Percentiles rank a stretch among this genome's conserved stretches.
Evolutionary conservation across 1,140 invertebrate species (phyloP).

Genomic region (Melipona quadrifasciata): DNA sequence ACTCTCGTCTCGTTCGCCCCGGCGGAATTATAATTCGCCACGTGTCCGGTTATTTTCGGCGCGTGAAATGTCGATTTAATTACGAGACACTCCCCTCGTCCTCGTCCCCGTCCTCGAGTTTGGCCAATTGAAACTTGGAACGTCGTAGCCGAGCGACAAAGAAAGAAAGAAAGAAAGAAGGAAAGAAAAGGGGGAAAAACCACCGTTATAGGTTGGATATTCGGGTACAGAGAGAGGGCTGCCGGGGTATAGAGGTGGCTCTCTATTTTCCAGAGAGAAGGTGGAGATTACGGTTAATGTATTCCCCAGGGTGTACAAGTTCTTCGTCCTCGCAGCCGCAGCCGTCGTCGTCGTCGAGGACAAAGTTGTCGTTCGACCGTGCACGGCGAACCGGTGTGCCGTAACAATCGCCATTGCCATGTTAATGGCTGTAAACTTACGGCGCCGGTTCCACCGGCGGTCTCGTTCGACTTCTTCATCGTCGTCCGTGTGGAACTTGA

Average conservation of each 20-base stretch:
- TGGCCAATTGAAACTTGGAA: not conserved
- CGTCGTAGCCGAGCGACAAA: not conserved
- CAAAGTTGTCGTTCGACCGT: slow-evolving; percentile 57
- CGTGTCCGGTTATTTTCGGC: not conserved
- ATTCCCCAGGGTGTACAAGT: slow-evolving; percentile 61
- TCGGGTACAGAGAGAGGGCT: not conserved
- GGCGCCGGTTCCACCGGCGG: not conserved
- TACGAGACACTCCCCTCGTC: not conserved
- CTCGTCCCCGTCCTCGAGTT: too few relatives aligned
- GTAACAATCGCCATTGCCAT: slow-evolving; percentile 65
- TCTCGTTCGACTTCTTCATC: slow-evolving; percentile 49
- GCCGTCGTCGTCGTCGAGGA: slow-evolving; percentile 45
- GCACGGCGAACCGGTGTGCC: slow-evolving; percentile 20
- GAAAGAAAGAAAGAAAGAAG: not conserved
- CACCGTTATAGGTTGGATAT: not conserved
- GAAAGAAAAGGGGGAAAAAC: too few relatives aligned
- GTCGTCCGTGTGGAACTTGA: slow-evolving; percentile 28
- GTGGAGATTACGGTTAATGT: slow-evolving; percentile 64
- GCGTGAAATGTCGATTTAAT: not conserved
- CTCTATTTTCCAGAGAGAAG: slow-evolving; percentile 39
- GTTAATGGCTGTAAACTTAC: slow-evolving; percentile 51
- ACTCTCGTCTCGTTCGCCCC: not conserved
- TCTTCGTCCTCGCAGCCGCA: slow-evolving; percentile 52
- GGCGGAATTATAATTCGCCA: not conserved
- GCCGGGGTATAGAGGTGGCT: not conserved